phyloP scores from a whole-genome alignment of 2,797 vertebrate species.

The Oreortyx pictus region DNA sequence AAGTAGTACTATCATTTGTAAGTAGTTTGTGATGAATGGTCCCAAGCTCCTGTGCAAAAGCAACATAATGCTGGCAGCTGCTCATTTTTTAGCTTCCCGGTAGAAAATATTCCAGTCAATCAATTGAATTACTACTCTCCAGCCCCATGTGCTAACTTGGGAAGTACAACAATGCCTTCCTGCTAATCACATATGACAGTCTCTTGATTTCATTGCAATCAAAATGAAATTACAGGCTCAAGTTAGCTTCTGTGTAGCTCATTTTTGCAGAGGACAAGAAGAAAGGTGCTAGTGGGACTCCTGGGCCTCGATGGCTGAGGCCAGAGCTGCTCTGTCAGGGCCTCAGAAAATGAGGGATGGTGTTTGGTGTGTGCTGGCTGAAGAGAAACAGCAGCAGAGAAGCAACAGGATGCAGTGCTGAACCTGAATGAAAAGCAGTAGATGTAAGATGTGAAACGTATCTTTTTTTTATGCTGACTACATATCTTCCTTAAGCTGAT shows the following conservation, averaged over 20 bases:
- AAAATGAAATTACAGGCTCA: background rate
- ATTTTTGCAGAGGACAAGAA: background rate
- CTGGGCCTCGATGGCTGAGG: background rate
- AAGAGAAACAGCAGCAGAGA: background rate
- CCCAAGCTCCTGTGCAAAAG: background rate
- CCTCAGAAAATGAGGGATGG: background rate
- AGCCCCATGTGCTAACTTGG: background rate
- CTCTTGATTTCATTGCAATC: slow-evolving; percentile 3
- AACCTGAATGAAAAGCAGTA: background rate
- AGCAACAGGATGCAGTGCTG: background rate
- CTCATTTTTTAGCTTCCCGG: background rate
- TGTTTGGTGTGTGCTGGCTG: background rate
- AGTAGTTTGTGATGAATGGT: background rate
- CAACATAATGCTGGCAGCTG: background rate
- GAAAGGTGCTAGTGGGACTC: background rate
- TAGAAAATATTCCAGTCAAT: background rate
- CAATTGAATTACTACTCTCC: background rate
- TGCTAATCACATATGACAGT: background rate
- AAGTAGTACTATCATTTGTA: background rate
- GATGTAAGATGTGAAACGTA: background rate
- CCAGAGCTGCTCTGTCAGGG: background rate
- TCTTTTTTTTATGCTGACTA: slow-evolving; percentile 8
- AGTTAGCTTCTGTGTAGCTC: background rate
- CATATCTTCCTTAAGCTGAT: slow-evolving; percentile 9
- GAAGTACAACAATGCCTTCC: background rate